A percentile compares a stretch with the other conserved stretches of the same genome.
Conservation (phyloP, 2,113 vertebrate species). For the Hemiprocne comata region DNA sequence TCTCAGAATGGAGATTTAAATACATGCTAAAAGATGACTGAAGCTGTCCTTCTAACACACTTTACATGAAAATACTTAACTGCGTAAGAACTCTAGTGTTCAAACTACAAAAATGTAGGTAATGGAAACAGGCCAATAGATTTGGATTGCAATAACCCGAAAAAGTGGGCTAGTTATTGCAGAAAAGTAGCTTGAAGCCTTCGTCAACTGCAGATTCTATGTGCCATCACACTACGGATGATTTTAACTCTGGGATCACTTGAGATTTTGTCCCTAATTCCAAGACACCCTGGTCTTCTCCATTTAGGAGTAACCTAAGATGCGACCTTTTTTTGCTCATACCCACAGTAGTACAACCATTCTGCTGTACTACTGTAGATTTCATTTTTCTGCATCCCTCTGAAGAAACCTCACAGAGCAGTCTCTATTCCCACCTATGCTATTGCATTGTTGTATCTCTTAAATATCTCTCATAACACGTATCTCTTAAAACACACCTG, state of each 20-base stretch:
- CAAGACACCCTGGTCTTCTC: not conserved
- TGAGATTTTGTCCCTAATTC: not conserved
- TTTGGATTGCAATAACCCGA: not conserved
- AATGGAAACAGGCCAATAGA: not conserved
- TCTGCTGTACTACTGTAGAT: not conserved
- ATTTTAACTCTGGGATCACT: not conserved
- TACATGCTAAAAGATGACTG: not conserved
- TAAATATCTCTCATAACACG: too few species aligned
- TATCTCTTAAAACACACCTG: not conserved
- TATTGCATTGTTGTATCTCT: not conserved
- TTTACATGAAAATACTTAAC: not conserved
- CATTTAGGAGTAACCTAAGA: not conserved
- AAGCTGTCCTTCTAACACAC: not conserved
- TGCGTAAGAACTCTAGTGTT: not conserved
- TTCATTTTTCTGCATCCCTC: not conserved
- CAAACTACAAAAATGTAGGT: not conserved
- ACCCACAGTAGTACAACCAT: not conserved
- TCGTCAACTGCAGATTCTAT: not conserved
- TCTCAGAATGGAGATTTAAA: not conserved
- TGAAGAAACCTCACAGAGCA: not conserved
- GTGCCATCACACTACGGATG: not conserved
- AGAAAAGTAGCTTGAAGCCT: not conserved
- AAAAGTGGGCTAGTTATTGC: not conserved
- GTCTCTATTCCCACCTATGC: not conserved
- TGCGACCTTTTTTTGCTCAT: not conserved